Percentiles rank a stretch among this genome's conserved stretches.
Conservation (phyloP, 1,140 invertebrate genomes). For the Drosophila setifemur region DNA sequence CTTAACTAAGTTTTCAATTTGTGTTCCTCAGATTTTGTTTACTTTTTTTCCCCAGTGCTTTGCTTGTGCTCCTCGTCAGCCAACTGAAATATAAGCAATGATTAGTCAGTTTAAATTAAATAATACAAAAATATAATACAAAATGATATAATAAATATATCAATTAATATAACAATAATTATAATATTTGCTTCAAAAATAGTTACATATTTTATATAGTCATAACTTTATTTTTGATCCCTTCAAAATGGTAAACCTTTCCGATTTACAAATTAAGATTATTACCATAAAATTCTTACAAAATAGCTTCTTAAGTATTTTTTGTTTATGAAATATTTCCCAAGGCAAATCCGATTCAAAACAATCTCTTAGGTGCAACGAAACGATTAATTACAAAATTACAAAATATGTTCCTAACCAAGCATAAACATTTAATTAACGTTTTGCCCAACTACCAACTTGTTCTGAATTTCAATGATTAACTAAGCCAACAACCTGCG, state of each 20-base stretch:
- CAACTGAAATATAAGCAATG: conserved; percentile 13
- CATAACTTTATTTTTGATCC: too few species aligned
- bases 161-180: too few species aligned
- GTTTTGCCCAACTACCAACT: not conserved
- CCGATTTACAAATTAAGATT: too few species aligned
- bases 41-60: not conserved
- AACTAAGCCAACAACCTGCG: not conserved
- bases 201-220: too few species aligned
- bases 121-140: not conserved
- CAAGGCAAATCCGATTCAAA: too few species aligned
- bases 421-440: not conserved
- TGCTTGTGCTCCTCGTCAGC: conserved; percentile 29
- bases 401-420: not conserved
- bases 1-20: not conserved
- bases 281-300: too few species aligned
- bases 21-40: not conserved
- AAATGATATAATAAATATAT: too few species aligned
- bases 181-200: too few species aligned
- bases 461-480: not conserved
- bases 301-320: too few species aligned
- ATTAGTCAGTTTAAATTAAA: not conserved
- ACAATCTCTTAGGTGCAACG: too few species aligned
- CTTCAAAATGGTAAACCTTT: too few species aligned
- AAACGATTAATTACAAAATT: not conserved
- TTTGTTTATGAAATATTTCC: too few species aligned